Percentiles rank a stretch among this genome's conserved stretches.
phyloP scores from a whole-genome alignment of 1,140 invertebrate genomes.

The Aricia agestis region DNA sequence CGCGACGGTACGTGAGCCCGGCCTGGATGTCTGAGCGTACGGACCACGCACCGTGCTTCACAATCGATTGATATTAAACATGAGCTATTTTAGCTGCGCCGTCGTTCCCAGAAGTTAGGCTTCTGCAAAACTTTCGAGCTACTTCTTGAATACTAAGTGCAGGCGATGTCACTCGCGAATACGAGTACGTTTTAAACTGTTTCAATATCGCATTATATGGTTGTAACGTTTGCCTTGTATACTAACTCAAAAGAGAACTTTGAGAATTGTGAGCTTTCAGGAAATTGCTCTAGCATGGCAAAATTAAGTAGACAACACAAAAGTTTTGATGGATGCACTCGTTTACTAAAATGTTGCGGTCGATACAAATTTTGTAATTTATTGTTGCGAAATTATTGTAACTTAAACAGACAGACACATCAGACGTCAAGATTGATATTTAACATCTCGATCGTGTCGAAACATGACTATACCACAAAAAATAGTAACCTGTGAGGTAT shows the following conservation, averaged over 20 bases:
- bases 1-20: conserved; percentile 68
- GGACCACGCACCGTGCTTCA: conserved; percentile 40
- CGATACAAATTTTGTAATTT: not conserved
- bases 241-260: not conserved
- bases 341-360: not conserved
- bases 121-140: conserved; percentile 13
- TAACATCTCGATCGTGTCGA: not conserved
- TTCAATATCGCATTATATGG: not conserved
- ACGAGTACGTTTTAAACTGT: not conserved
- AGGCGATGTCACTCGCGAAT: not conserved
- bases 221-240: not conserved
- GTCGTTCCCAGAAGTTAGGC: not conserved
- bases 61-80: conserved; percentile 51
- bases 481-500: not conserved
- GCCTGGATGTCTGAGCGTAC: conserved; percentile 44
- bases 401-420: not conserved
- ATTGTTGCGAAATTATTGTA: not conserved
- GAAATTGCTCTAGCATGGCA: too few species aligned
- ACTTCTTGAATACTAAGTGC: conserved; percentile 4
- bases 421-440: not conserved
- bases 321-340: too few species aligned
- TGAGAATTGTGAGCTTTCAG: not conserved
- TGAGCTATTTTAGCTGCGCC: conserved; percentile 8
- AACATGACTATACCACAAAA: not conserved
- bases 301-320: too few species aligned